Conservation (phyloP, 2,888 invertebrate species). For the Electrophaes corylata region DNA sequence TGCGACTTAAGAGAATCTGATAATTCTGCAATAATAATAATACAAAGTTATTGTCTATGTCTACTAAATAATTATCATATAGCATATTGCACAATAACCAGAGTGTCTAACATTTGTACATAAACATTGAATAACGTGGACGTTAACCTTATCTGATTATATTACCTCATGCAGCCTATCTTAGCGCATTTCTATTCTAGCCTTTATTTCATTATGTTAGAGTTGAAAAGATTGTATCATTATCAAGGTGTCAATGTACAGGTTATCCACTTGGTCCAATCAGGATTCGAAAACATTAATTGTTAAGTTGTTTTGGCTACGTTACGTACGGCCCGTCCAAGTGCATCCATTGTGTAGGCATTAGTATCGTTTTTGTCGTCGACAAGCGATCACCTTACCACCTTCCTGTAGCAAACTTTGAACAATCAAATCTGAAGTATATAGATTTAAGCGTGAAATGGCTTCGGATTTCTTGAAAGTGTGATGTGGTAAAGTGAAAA, state of each 20-base stretch:
- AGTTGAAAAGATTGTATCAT: not conserved
- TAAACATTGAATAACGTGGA: conserved; percentile 18
- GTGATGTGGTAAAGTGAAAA: conserved; percentile 7
- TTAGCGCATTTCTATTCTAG: conserved; percentile 1
- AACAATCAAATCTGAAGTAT: conserved; percentile 4
- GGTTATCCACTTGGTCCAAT: conserved; percentile 33
- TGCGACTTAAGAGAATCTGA: not conserved
- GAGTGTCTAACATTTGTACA: conserved; percentile 16
- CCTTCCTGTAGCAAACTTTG: conserved; percentile 17
- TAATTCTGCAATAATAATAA: not conserved
- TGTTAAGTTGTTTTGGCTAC: conserved; percentile 63
- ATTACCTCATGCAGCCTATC: conserved; percentile 25
- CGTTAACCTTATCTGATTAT: conserved; percentile 23
- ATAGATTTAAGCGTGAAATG: not conserved
- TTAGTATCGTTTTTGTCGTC: conserved; percentile 51
- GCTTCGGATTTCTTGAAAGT: conserved; percentile 1
- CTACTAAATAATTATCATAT: not conserved
- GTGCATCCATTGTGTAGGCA: conserved; percentile 60
- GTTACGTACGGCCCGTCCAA: conserved; percentile 50
- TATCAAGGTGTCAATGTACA: not conserved
- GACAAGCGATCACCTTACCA: conserved; percentile 35
- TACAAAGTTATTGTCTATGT: conserved; percentile 8
- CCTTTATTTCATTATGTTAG: conserved; percentile 1
- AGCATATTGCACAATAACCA: conserved; percentile 8
- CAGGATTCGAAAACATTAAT: conserved; percentile 48